Evolutionary conservation across 2,113 vertebrate species (phyloP).

Genomic region (Percopsis transmontana): DNA sequence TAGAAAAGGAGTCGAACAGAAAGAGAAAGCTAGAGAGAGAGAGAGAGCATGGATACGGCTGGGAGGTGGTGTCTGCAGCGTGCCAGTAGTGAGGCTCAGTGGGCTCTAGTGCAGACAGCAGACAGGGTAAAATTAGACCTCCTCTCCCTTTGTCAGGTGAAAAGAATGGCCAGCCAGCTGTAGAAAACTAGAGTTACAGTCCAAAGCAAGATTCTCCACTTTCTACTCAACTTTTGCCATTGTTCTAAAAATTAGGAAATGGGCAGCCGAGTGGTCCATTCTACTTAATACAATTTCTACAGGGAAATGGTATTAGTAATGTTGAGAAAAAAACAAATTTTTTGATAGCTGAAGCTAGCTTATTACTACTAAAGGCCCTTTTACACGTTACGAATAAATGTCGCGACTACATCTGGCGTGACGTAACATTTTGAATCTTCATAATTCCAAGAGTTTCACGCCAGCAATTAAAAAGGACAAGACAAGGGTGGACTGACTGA

Average conservation of each 20-base stretch:
- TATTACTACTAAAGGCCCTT: too few species aligned
- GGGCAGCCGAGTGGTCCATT: background rate
- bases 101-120: constrained; percentile 61
- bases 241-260: background rate
- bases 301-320: too few species aligned
- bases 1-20: background rate
- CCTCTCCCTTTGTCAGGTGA: constrained; percentile 38
- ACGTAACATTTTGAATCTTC: too few species aligned
- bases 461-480: too few species aligned
- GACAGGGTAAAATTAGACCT: constrained; percentile 60
- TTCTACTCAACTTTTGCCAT: background rate
- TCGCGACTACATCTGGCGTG: too few species aligned
- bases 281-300: too few species aligned
- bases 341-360: too few species aligned
- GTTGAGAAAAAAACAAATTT: too few species aligned
- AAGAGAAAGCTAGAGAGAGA: background rate
- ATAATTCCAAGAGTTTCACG: too few species aligned
- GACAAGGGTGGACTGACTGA: too few species aligned
- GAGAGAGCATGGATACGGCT: constrained; percentile 36
- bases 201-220: background rate
- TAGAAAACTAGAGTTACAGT: constrained; percentile 6
- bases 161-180: constrained; percentile 30
- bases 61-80: constrained; percentile 67
- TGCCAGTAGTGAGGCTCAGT: constrained; percentile 67
- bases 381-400: too few species aligned